A percentile compares a stretch with the other conserved stretches of the same genome.
phyloP scores from a whole-genome alignment of 2,888 invertebrate species.

The Parnassius mnemosyne region DNA sequence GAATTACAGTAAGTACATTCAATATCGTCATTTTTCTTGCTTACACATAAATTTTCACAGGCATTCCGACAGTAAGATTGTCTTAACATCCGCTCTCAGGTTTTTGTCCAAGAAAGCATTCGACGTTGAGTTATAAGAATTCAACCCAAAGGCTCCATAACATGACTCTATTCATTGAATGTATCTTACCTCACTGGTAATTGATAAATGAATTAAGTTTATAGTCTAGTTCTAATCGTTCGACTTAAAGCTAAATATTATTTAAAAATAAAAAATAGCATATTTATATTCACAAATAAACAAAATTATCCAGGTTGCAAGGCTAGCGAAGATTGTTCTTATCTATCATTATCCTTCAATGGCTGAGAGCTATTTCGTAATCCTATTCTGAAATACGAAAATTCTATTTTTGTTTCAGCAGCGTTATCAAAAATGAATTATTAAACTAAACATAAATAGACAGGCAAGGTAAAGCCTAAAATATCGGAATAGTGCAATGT shows the following conservation, averaged over 20 bases:
- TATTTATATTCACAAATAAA: background rate
- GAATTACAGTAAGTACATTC: too few species aligned
- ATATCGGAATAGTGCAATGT: background rate
- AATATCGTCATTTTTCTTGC: too few species aligned
- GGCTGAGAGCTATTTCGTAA: conserved; percentile 2
- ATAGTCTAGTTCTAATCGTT: too few species aligned
- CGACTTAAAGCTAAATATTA: background rate
- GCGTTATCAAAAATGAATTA: conserved; percentile 7
- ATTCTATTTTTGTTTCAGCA: background rate
- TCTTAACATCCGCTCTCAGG: too few species aligned
- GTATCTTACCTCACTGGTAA: too few species aligned
- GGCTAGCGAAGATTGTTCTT: background rate
- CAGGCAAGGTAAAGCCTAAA: conserved; percentile 1
- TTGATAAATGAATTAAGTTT: too few species aligned
- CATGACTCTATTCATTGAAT: too few species aligned
- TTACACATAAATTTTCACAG: too few species aligned
- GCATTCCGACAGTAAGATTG: too few species aligned
- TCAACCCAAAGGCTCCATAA: too few species aligned
- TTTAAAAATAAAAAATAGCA: background rate
- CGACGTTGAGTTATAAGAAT: too few species aligned
- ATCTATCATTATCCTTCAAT: conserved; percentile 7
- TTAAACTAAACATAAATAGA: conserved; percentile 10
- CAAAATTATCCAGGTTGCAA: background rate
- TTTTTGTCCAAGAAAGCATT: too few species aligned
- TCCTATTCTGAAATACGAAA: background rate